These are phyloP conservation scores for Ceyx melanurus DNA, from an alignment of 2,113 vertebrate genomes.

Conservation along the genomic window DNA sequence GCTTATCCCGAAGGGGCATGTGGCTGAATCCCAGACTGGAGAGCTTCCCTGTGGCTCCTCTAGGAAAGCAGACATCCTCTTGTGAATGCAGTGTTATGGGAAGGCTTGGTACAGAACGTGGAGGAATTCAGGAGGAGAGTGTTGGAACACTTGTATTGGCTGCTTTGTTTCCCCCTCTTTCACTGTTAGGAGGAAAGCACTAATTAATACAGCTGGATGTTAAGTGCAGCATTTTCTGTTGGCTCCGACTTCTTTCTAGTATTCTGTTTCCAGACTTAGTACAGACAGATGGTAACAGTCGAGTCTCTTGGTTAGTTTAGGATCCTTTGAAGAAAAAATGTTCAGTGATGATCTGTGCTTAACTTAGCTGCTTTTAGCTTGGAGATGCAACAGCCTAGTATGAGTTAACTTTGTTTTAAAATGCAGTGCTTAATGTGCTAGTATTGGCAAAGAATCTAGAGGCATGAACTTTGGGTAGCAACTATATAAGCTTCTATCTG, in stretches of 20 bases:
- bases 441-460: background rate
- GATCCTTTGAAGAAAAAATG: background rate
- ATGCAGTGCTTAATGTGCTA: background rate
- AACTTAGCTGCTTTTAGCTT: background rate
- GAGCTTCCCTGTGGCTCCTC: background rate
- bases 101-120: background rate
- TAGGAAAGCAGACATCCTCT: background rate
- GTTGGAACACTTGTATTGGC: background rate
- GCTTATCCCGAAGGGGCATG: fast-evolving
- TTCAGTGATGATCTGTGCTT: background rate
- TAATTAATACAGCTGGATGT: conserved; percentile 58
- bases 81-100: background rate
- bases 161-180: background rate
- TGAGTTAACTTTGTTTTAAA: background rate
- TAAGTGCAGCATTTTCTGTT: conserved; percentile 23
- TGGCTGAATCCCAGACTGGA: background rate
- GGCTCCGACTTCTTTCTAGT: background rate
- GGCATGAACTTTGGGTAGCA: background rate
- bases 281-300: background rate
- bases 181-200: conserved; percentile 4
- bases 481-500: background rate
- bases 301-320: background rate
- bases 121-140: background rate
- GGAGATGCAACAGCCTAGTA: background rate
- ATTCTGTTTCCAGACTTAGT: background rate